Percentiles rank a stretch among this genome's conserved stretches.
These are phyloP conservation scores for Caenorhabditis virilis DNA, from an alignment of 2,888 invertebrate species.

Conservation along the genomic window DNA sequence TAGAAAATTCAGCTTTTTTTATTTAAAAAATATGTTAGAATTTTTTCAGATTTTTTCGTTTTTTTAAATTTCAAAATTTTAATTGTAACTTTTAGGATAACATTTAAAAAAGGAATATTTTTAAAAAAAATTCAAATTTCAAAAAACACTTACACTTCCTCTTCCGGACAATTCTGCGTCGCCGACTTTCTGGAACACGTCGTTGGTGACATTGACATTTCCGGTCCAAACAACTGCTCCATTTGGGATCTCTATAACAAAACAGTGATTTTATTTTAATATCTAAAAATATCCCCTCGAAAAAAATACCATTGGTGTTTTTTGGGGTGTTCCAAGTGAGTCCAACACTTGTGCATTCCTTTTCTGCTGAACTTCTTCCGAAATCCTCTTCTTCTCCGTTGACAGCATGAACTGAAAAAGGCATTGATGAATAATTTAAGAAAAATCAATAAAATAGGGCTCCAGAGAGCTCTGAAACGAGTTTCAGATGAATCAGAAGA, in stretches of 20 bases:
- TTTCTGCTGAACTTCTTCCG: not conserved
- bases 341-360: slow-evolving; percentile 9
- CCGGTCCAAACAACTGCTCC: slow-evolving; percentile 19
- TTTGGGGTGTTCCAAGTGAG: slow-evolving; percentile 12
- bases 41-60: no score
- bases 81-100: no score
- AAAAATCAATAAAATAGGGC: no score
- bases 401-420: slow-evolving; percentile 1
- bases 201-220: slow-evolving; percentile 25
- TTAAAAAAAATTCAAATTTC: no score
- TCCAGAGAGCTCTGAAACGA: no score
- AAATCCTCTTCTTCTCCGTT: slow-evolving; percentile 1
- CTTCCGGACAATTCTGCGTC: not conserved
- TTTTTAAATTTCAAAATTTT: no score
- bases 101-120: no score
- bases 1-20: no score
- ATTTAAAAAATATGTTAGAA: no score
- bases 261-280: not conserved
- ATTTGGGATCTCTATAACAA: slow-evolving; percentile 4
- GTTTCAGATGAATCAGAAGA: no score
- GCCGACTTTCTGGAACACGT: slow-evolving; percentile 5
- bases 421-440: no score
- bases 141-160: not conserved
- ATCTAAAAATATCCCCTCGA: not conserved
- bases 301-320: slow-evolving; percentile 16